phyloP scores from a whole-genome alignment of 2,113 vertebrate genomes.

The Eolophus roseicapilla region DNA sequence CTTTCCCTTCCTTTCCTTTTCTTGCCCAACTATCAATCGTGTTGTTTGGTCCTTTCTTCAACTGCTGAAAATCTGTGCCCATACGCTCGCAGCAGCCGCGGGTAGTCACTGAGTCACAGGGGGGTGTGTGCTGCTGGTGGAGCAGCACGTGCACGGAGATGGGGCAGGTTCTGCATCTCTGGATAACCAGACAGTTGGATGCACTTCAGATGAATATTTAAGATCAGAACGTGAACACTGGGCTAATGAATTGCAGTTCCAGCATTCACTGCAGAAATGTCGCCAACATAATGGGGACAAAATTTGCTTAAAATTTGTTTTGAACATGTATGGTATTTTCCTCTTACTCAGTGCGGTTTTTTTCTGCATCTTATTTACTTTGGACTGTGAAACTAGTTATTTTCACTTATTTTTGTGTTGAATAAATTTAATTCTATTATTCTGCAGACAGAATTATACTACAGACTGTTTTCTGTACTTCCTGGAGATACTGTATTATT shows the following conservation, averaged over 20 bases:
- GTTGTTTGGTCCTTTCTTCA: background rate
- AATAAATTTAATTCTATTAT: background rate
- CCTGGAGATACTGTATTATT: background rate
- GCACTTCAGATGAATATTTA: background rate
- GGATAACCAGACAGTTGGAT: background rate
- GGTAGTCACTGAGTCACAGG: background rate
- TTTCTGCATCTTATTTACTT: slow-evolving; percentile 1
- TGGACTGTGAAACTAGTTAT: background rate
- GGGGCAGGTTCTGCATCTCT: background rate
- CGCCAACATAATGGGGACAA: slow-evolving; percentile 10
- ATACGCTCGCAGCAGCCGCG: background rate
- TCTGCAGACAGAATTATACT: slow-evolving; percentile 16
- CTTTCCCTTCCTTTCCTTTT: background rate
- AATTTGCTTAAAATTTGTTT: slow-evolving; percentile 44
- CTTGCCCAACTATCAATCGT: background rate
- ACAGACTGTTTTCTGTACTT: background rate
- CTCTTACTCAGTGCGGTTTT: background rate
- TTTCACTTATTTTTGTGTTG: background rate
- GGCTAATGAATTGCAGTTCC: slow-evolving; percentile 22
- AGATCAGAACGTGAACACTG: background rate
- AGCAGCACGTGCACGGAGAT: accelerated
- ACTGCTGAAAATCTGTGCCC: background rate
- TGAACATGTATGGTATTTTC: background rate
- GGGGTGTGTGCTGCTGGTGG: background rate
- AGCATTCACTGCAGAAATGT: background rate